Conservation (phyloP, 2,113 vertebrate genomes). For the Sebastes fasciatus region DNA sequence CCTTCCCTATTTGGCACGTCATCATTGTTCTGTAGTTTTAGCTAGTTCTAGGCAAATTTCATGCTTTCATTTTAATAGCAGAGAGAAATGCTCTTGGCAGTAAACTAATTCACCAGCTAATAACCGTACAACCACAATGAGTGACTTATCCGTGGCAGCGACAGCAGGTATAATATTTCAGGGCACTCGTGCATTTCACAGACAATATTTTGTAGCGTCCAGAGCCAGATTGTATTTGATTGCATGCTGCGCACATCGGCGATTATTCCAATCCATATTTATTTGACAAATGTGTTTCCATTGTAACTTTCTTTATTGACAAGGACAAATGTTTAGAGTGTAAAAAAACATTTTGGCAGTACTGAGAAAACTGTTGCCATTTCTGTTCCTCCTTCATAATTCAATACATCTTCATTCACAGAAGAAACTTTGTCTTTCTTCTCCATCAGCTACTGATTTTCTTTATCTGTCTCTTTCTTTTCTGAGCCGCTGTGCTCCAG, state of each 20-base stretch:
- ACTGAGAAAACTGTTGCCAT: not conserved
- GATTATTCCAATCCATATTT: conserved; percentile 8
- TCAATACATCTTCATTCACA: not conserved
- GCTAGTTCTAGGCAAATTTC: conserved; percentile 25
- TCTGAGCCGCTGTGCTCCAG: conserved; percentile 5
- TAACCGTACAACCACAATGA: conserved; percentile 12
- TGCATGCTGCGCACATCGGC: not conserved
- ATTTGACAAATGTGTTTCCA: conserved; percentile 14
- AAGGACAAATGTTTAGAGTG: not conserved
- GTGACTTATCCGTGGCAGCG: not conserved
- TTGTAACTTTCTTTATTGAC: not conserved
- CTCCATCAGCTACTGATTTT: not conserved
- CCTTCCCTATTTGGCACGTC: not conserved
- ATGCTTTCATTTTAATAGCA: conserved; percentile 36
- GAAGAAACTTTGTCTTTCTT: conserved; percentile 1
- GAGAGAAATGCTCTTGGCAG: conserved; percentile 32
- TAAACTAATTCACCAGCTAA: conserved; percentile 26
- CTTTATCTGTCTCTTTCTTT: not conserved
- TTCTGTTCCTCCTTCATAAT: not conserved
- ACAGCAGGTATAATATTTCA: conserved; percentile 42
- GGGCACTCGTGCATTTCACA: not conserved
- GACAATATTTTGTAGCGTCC: conserved; percentile 2
- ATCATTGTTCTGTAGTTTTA: conserved; percentile 21
- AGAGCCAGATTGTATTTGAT: conserved; percentile 9
- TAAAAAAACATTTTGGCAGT: not conserved